A percentile compares a stretch with the other conserved stretches of the same genome.
Evolutionary conservation across 1,140 invertebrate genomes (phyloP).

Genomic region (Probaryconus sp.): DNA sequence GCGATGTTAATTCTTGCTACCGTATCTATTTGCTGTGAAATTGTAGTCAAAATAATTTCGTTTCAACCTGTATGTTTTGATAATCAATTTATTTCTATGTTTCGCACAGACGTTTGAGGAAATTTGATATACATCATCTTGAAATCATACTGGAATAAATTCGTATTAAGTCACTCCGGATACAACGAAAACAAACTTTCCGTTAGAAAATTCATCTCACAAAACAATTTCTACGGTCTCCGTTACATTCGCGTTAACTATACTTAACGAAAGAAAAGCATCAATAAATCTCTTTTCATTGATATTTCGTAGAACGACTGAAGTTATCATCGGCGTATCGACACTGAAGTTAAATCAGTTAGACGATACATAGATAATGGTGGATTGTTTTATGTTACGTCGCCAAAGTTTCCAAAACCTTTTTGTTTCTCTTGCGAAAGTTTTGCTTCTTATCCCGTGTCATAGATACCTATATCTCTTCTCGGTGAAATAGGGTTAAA

Average conservation of each 20-base stretch:
- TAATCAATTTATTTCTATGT: too few species aligned
- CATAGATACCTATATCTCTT: slow-evolving; percentile 31
- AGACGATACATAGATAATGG: slow-evolving; percentile 47
- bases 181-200: too few species aligned
- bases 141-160: too few species aligned
- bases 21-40: too few species aligned
- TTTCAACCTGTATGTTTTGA: too few species aligned
- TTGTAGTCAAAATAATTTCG: too few species aligned
- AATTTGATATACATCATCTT: too few species aligned
- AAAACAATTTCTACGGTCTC: too few species aligned
- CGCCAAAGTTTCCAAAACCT: slow-evolving; percentile 32
- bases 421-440: slow-evolving; percentile 41
- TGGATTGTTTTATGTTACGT: slow-evolving; percentile 42
- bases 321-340: slow-evolving; percentile 33
- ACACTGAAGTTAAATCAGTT: slow-evolving; percentile 13
- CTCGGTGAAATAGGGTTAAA: slow-evolving; percentile 35
- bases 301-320: slow-evolving; percentile 28
- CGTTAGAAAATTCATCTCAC: too few species aligned
- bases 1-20: too few species aligned
- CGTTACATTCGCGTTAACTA: background rate
- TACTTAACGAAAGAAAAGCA: background rate
- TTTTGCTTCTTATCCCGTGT: slow-evolving; percentile 38
- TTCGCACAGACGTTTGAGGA: too few species aligned
- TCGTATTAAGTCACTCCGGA: too few species aligned
- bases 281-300: slow-evolving; percentile 15